Conservation (phyloP, 2,797 vertebrate genomes). For the Propithecus deckenii region DNA sequence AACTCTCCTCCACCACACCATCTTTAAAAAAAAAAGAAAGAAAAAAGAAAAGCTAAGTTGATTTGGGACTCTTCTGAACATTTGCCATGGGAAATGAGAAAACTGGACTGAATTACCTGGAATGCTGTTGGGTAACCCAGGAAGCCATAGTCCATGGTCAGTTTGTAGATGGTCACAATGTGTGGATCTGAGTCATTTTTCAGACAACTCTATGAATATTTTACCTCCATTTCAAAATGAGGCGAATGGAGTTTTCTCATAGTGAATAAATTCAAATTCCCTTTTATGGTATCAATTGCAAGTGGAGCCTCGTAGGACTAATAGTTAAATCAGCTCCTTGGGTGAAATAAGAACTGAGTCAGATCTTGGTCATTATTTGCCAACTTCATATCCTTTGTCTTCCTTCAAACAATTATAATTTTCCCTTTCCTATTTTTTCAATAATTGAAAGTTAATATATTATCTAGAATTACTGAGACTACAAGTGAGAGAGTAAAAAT, state of each 20-base stretch:
- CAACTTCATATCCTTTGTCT: background rate
- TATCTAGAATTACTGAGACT: background rate
- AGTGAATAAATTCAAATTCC: background rate
- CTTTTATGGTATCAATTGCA: background rate
- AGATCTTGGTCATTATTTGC: background rate
- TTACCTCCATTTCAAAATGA: background rate
- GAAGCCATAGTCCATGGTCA: background rate
- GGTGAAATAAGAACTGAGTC: background rate
- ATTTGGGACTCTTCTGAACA: background rate
- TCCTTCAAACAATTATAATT: background rate
- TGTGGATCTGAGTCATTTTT: background rate
- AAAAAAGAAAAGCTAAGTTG: background rate
- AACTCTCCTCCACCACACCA: background rate
- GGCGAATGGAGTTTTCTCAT: background rate
- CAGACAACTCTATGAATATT: background rate
- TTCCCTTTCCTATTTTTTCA: background rate
- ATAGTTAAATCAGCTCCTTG: background rate
- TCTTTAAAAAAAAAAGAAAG: background rate
- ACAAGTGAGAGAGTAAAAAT: background rate
- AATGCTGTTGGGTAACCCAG: background rate
- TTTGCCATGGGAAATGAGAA: background rate
- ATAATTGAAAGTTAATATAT: background rate
- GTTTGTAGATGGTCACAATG: background rate
- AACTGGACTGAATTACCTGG: background rate
- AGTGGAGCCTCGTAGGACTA: background rate